These are phyloP conservation scores for Hoplostethus atlanticus DNA, from an alignment of 2,797 vertebrate genomes.

Conservation along the genomic window DNA sequence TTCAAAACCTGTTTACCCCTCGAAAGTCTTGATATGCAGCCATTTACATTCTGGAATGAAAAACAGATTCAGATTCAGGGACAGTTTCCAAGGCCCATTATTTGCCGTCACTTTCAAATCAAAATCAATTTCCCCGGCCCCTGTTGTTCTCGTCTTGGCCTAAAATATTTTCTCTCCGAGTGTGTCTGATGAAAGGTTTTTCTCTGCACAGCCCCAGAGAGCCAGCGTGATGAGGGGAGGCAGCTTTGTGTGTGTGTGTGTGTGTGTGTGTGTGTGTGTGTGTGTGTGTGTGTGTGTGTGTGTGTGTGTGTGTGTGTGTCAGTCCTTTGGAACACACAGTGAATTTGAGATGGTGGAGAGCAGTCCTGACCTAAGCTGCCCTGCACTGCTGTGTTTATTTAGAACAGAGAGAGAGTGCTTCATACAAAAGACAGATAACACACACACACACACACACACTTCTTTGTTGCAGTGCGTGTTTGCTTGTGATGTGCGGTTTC, in stretches of 20 bases:
- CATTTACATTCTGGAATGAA: slow-evolving; percentile 73
- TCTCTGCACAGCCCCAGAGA: slow-evolving; percentile 59
- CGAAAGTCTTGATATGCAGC: slow-evolving; percentile 58
- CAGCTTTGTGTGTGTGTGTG: slow-evolving; percentile 25
- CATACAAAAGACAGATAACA: slow-evolving; percentile 72
- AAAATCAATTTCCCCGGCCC: slow-evolving; percentile 75
- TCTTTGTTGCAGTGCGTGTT: slow-evolving; percentile 59
- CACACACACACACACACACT: slow-evolving; percentile 26
- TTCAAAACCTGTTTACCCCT: slow-evolving; percentile 52
- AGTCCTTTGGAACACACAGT: slow-evolving; percentile 43
- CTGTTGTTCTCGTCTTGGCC: slow-evolving; percentile 68
- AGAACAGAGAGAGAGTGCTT: slow-evolving; percentile 60
- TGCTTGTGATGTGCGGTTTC: slow-evolving; percentile 65
- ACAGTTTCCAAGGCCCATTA: slow-evolving; percentile 71
- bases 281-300: slow-evolving; percentile 3
- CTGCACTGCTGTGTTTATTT: slow-evolving; percentile 62
- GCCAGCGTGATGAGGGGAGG: slow-evolving; percentile 37
- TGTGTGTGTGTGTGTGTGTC: slow-evolving; percentile 9
- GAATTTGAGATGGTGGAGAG: slow-evolving; percentile 60
- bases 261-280: slow-evolving; percentile 7
- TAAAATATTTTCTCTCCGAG: slow-evolving; percentile 72
- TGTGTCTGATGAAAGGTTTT: slow-evolving; percentile 75
- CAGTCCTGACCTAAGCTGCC: slow-evolving; percentile 68
- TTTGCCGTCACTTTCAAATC: slow-evolving; percentile 77
- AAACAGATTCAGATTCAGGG: slow-evolving; percentile 71